phyloP scores from a whole-genome alignment of 2,797 vertebrate species.

The Cyprinella venusta region DNA sequence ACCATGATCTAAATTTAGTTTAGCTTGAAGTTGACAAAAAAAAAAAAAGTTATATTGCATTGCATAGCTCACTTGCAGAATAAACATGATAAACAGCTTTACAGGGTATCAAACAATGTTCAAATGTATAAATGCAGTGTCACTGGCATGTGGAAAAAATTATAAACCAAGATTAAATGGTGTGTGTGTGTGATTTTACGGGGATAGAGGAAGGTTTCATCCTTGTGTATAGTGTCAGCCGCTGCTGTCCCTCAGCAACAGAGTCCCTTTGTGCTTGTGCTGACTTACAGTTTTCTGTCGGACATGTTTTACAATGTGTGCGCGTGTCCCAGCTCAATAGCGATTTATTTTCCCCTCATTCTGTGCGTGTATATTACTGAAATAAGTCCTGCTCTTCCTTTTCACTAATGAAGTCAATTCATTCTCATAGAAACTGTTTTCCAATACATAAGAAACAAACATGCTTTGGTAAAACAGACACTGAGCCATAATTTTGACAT shows the following conservation, averaged over 20 bases:
- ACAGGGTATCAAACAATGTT: neutral
- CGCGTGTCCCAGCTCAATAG: constrained; percentile 3
- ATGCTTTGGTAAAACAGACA: neutral
- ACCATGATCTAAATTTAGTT: neutral
- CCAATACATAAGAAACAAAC: neutral
- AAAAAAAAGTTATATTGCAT: neutral
- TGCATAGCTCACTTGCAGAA: neutral
- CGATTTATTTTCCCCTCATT: neutral
- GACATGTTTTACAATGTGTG: neutral
- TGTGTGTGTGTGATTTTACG: constrained; percentile 16
- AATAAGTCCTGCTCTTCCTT: constrained; percentile 15
- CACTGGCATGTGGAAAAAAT: neutral
- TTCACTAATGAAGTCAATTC: neutral
- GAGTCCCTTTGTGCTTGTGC: constrained; percentile 34
- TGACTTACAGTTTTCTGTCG: neutral
- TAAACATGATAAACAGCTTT: neutral
- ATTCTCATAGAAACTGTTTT: neutral
- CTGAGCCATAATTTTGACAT: no score
- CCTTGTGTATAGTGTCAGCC: constrained; percentile 37
- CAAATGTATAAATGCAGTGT: neutral
- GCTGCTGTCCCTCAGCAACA: constrained; percentile 38
- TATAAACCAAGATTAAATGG: neutral
- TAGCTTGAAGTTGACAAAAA: neutral
- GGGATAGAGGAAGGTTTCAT: constrained; percentile 22
- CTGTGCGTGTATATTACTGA: neutral